These are phyloP conservation scores for Coregonus sp. DNA, from an alignment of 2,797 vertebrate species.

Conservation along the genomic window DNA sequence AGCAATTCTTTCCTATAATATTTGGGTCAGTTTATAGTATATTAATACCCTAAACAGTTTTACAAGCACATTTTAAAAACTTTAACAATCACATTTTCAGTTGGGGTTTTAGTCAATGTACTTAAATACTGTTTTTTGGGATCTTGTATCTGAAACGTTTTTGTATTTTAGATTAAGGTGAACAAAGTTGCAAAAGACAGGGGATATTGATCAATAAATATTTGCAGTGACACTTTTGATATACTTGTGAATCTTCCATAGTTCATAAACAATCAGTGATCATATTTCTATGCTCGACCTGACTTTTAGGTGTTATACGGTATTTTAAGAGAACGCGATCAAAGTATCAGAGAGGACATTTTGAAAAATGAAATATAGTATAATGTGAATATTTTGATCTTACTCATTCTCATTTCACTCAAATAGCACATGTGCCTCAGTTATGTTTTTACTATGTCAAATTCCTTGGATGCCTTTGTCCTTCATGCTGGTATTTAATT, in stretches of 20 bases:
- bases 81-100: neutral
- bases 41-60: neutral
- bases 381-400: constrained; percentile 49
- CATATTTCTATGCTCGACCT: constrained; percentile 6
- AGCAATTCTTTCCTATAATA: constrained; percentile 16
- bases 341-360: constrained; percentile 10
- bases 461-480: constrained; percentile 31
- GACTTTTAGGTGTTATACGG: constrained; percentile 32
- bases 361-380: constrained; percentile 21
- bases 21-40: constrained; percentile 23
- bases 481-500: constrained; percentile 57
- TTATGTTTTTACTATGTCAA: constrained; percentile 23
- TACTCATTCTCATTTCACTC: constrained; percentile 47
- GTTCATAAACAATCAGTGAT: constrained; percentile 15
- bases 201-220: constrained; percentile 13
- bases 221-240: constrained; percentile 17
- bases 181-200: constrained; percentile 27
- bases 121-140: constrained; percentile 20
- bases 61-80: neutral
- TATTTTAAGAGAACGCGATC: constrained; percentile 11
- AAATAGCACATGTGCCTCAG: constrained; percentile 32
- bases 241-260: constrained; percentile 31
- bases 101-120: neutral
- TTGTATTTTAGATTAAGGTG: neutral
- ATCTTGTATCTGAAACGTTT: constrained; percentile 22